Evolutionary conservation across 1,140 invertebrate species (phyloP), one percentile per base, ranked within the genome.

Genomic region (Lordiphosa collinella): DNA sequence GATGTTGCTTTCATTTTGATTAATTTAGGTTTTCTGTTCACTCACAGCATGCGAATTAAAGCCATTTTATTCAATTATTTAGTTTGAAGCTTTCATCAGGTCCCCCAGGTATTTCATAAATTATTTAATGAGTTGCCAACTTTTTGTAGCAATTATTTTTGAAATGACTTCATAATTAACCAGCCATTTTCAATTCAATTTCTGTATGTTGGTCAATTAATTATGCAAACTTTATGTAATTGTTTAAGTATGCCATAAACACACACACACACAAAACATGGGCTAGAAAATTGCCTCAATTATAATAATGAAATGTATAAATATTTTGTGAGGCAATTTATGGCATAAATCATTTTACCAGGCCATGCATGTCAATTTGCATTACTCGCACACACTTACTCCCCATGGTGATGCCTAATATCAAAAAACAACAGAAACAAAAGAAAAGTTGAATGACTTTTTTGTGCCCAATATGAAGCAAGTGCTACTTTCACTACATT

Each of bases 381-480:
- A 82, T 75, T 60, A 57, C 68, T 51, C 51, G 34, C 7, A 58
- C 13, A 29, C 18, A 48, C 41, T 29, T 32, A 18, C 57, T 1
- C 38, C 35, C 7, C n/a, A 29, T 11, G 25, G 22, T 13, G 13
- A 8, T 9, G 22, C 14, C 4, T 1, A 34, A 48, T 66, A 63
- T 44, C 50, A 37, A 38, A 63, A 62, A 37, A 38, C 53, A 62
- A 44, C 32, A 50, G 34, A 32, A 22, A 18, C 57, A 57, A 74
- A 74, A 44, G 56, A 11, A 75, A 63, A 80, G 75, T 80, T 80
- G 71, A 82, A 82, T 82, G 75, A 80, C 75, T 70, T 82, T 79
- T 25, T 66, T 55, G 47, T 31, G 52, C 34, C 43, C 60, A 61
- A 40, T 60, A 55, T 48, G 31, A 48, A 50, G 22, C 41, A 43